Evolutionary conservation across 2,888 invertebrate species (phyloP), one percentile per base, ranked within the genome.

Genomic region (Metacarcinus magister): DNA sequence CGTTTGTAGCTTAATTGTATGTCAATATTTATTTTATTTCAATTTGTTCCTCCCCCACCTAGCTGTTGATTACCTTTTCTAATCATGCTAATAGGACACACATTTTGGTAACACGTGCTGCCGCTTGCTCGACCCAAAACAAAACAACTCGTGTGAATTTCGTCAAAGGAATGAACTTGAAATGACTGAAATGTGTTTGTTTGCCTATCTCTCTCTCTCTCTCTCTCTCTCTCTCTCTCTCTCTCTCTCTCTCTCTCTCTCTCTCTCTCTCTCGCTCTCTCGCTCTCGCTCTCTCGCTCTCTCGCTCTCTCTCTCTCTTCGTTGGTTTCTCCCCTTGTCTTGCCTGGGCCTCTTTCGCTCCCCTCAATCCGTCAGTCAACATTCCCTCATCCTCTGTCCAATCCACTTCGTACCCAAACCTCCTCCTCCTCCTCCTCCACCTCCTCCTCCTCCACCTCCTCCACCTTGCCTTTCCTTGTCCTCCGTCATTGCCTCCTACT

Each of bases 321-420:
- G 19, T 90, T 32, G 28, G 32, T 43, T 23, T 28, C 44, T 46
- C 90, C 23, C 90, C 32, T n/a, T 90, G 43, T 19, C 43, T 44
- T 43, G 5, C 13, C 90, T 19, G 8, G 43, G 43, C 44, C 43
- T 90, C 43, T 90, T 44, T 90, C 46, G 23, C 90, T 90, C 23
- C 44, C 44, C 90, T 90, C 90, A 44, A 44, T 90, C 90, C 46
- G 44, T 46, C n/a, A 43, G 43, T 90, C 90, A 43, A 44, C 90
- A 43, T 90, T 46, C 90, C 16, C 90, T 90, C 90, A 44, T 90
- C 90, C 90, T 90, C 90, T 90, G 43, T 90, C 90, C 46, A 43
- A 43, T 90, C 46, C 90, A 44, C 90, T 90, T 90, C 90, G 44
- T 90, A 43, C 90, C 90, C 90, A 90, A 90, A 43, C 46, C 43